These are phyloP conservation scores for Stichopus horrens DNA, from an alignment of 53 echinoderm and acorn worm genomes.

Conservation along the genomic window DNA sequence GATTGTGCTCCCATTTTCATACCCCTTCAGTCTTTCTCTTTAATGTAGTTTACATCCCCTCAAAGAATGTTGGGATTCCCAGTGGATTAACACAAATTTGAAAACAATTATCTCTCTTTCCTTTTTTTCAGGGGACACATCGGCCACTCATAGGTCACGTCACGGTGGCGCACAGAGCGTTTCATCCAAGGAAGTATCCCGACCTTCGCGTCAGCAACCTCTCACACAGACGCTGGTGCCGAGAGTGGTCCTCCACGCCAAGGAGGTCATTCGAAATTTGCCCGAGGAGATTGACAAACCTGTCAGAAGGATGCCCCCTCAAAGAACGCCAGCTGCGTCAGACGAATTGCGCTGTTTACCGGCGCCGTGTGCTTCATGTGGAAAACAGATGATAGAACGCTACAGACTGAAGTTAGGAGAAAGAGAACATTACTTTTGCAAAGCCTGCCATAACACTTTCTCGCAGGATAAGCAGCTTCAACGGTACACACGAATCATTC, in stretches of 20 bases:
- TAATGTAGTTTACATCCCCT: no score
- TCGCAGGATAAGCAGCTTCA: neutral
- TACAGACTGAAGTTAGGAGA: constrained; percentile 5
- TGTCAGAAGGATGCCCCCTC: no score
- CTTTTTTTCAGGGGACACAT: neutral
- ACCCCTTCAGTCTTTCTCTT: no score
- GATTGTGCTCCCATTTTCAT: no score
- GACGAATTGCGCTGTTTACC: neutral
- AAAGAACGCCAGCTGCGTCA: neutral
- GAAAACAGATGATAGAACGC: neutral
- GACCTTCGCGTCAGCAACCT: neutral
- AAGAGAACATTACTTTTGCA: constrained; percentile 5
- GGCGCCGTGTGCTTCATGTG: neutral
- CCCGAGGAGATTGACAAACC: neutral
- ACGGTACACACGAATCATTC: constrained; percentile 12
- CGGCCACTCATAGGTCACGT: neutral
- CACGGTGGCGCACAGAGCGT: neutral
- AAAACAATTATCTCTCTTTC: neutral
- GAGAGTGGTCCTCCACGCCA: neutral
- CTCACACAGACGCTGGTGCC: neutral
- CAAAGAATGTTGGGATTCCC: no score
- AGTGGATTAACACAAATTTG: no score
- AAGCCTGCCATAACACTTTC: neutral
- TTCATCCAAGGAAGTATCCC: neutral
- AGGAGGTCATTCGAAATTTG: neutral